Conservation (phyloP, 2,888 invertebrate genomes). For the Himalopsyche kuldschensis region DNA sequence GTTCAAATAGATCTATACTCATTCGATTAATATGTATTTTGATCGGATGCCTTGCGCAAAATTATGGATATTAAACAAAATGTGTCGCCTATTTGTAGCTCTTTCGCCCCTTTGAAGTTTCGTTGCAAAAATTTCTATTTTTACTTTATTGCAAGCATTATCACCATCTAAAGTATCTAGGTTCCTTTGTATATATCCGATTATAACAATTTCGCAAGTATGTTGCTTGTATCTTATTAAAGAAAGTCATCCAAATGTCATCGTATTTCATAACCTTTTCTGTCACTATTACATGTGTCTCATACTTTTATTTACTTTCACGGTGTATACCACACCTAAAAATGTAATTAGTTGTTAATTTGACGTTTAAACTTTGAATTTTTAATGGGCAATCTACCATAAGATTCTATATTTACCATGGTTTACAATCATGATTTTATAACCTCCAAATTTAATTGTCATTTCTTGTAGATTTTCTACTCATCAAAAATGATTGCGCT, state of each 20-base stretch:
- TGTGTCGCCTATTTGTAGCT: not conserved
- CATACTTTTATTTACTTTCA: not conserved
- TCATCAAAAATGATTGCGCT: no score
- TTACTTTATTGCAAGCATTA: not conserved
- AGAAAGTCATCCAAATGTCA: not conserved
- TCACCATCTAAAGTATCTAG: not conserved
- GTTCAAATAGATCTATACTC: not conserved
- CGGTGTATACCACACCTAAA: not conserved
- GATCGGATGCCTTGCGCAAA: not conserved
- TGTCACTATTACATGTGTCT: not conserved
- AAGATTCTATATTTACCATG: not conserved
- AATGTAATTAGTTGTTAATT: no score
- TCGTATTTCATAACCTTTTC: not conserved
- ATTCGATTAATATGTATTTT: not conserved
- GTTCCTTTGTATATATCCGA: not conserved
- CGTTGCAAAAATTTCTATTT: not conserved
- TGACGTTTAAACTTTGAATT: no score
- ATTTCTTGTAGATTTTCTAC: no score
- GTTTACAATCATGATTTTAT: not conserved
- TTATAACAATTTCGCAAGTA: not conserved
- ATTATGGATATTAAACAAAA: not conserved
- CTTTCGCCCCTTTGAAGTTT: not conserved
- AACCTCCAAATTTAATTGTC: not conserved
- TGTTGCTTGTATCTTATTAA: not conserved
- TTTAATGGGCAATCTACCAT: not conserved